phyloP scores from a whole-genome alignment of 2,113 vertebrate genomes.

The Bombycilla garrulus region DNA sequence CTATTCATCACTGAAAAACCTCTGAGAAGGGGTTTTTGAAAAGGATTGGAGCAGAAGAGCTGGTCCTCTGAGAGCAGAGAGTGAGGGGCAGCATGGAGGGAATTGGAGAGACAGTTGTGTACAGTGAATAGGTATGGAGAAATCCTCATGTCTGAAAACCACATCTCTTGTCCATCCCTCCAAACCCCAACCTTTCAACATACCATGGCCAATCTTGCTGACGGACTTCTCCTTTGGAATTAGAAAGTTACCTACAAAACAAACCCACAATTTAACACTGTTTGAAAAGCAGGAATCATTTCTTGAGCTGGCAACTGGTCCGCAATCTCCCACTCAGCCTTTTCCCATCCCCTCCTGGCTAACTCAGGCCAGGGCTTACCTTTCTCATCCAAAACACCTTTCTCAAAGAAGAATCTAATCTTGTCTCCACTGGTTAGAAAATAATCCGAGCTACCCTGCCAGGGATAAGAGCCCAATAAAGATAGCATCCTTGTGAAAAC shows the following conservation, averaged over 20 bases:
- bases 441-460: slow-evolving; percentile 89
- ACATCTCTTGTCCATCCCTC: not conserved
- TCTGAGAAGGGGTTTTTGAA: not conserved
- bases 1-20: not conserved
- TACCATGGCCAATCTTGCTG: slow-evolving; percentile 96
- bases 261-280: not conserved
- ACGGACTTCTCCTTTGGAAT: slow-evolving; percentile 83
- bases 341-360: not conserved
- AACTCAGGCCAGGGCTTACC: slow-evolving; percentile 69
- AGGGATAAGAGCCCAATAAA: not conserved
- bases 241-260: slow-evolving; percentile 82
- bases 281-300: not conserved
- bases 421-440: slow-evolving; percentile 95
- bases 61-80: not conserved
- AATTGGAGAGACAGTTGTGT: not conserved
- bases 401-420: slow-evolving; percentile 96
- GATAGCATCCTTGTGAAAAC: not conserved
- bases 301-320: not conserved
- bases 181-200: not conserved
- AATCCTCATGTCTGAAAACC: not conserved
- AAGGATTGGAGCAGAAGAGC: not conserved
- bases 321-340: not conserved
- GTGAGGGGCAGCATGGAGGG: not conserved
- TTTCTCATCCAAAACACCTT: slow-evolving; percentile 87
- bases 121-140: not conserved